Evolutionary conservation across 1,140 invertebrate species (phyloP), one percentile per base, ranked within the genome.

Genomic region (Chymomyza costata): DNA sequence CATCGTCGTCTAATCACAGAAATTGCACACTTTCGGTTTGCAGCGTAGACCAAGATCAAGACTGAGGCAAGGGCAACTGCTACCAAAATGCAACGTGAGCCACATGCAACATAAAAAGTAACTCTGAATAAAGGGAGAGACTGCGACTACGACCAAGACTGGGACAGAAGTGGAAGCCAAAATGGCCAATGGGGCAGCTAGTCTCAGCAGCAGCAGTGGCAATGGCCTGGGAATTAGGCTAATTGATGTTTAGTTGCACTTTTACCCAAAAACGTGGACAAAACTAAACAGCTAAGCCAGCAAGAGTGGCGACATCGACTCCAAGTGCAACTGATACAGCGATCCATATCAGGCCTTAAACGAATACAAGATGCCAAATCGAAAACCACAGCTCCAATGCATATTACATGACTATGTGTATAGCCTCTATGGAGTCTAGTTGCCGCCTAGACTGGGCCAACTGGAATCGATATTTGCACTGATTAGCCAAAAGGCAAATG

Each of bases 191-290:
- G n/a, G n/a, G n/a, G n/a, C n/a, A n/a, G n/a, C n/a, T n/a, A n/a
- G n/a, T n/a, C n/a, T n/a, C n/a, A n/a, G n/a, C n/a, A n/a, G n/a
- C n/a, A n/a, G n/a, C n/a, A 78, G 58, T 64, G 63, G 51, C 63
- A 82, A 56, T 39, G 57, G 63, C 70, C 66, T 71, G 70, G 76
- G 78, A 82, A 82, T 63, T 82, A 67, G 78, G 78, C 70, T 82
- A 82, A 82, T 82, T 82, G 78, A 76, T 82, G 64, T 70, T 82
- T 71, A 82, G 78, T 66, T 82, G 78, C 78, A 82, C 67, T 82
- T 82, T 68, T 82, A 81, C 60, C 70, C 64, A 61, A 71, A 70
- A 61, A 61, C 69, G 69, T 67, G 78, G 71, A 70, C 57, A 67
- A 40, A 63, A 55, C 47, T 56, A 52, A 61, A 50, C 58, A 32